Base-by-base conservation (phyloP, 2,888 invertebrate genomes). In the Venustoraphidia nigricollis region DNA sequence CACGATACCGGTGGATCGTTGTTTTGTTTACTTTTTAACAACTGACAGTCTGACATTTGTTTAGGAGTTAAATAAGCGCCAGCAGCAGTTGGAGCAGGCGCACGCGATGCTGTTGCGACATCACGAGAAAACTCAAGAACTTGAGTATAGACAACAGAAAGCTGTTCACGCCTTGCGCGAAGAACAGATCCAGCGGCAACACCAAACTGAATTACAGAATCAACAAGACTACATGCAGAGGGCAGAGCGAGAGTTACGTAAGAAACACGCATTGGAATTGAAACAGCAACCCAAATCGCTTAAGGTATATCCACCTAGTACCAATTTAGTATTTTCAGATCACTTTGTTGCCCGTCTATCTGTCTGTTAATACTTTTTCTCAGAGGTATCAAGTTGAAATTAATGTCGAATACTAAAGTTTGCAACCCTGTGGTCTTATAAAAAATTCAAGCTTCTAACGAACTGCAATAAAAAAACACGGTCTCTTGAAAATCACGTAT, bases 261-360 rank as follows among this genome's bases (percentile, higher is more conserved):
- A 96, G 70, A 95, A 94, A 62, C 98, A 99, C 68, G 92, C 94
- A 49, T 70, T 94, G 56, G 95, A 98, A 70, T 79, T 94, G 58
- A 93, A 96, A 64, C 96, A 97, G 65, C 97, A 97, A 70, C 98
- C 98, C 49, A 94, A 97, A 72, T 95, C 96, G 70, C 80, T 98
- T 59, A 95, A 95, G 79, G 92, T 92, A 68, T 52, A 48, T 50
- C n/a, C n/a, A 4, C 17, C 17, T 17, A 17, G 4, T 17, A 4
- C 17, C 17, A 17, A 17, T n/a, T n/a, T n/a, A n/a, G n/a, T n/a
- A n/a, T n/a, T n/a, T n/a, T n/a, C n/a, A n/a, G n/a, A 17, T 17
- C 17, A 17, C 17, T 17, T 17, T 17, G 17, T 17, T 17, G 17
- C n/a, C n/a, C n/a, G n/a, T 17, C 17, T 17, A 17, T 17, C 17